Evolutionary conservation across 23 tunicate species (phyloP).

Genomic region (Aplidium turbinatum): DNA sequence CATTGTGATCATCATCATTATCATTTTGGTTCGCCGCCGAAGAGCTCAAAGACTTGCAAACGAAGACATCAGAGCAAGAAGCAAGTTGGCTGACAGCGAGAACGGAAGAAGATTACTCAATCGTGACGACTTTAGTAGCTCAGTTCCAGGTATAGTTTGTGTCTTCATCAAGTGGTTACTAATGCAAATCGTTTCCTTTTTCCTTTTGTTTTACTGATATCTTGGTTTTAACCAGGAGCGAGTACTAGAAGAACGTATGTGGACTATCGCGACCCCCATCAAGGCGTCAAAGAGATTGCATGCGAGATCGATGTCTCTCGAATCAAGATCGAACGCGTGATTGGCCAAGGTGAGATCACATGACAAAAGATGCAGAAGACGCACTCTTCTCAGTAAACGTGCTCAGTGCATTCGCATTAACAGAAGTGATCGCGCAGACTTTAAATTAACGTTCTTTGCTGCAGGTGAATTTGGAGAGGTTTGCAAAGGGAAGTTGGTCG

Average conservation of each 20-base stretch:
- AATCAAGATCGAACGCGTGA: slow-evolving; percentile 76
- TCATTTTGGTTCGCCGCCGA: neutral
- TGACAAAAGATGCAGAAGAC: neutral
- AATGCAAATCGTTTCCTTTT: too few species aligned
- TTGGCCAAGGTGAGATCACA: slow-evolving; percentile 79
- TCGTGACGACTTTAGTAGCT: neutral
- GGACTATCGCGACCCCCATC: slow-evolving; percentile 92
- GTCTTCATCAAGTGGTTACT: too few species aligned
- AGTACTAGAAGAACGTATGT: slow-evolving; percentile 66
- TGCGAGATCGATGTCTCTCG: slow-evolving; percentile 55
- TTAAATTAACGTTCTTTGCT: neutral
- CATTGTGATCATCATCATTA: slow-evolving; percentile 8
- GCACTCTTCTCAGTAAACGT: too few species aligned
- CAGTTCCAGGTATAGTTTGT: neutral
- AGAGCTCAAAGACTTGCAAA: neutral
- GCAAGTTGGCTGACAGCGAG: neutral
- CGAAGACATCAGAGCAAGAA: neutral
- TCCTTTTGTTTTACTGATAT: too few species aligned
- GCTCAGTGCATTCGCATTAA: too few species aligned
- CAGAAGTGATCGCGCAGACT: neutral
- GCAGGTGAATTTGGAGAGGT: slow-evolving; percentile 94
- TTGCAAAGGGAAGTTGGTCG: slow-evolving; percentile 60
- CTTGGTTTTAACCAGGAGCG: neutral
- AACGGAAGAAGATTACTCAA: neutral
- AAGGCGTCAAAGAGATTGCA: slow-evolving; percentile 87